Evolutionary conservation across 2,113 vertebrate genomes (phyloP), one percentile per base, ranked within the genome.

Genomic region (Canis aureus): DNA sequence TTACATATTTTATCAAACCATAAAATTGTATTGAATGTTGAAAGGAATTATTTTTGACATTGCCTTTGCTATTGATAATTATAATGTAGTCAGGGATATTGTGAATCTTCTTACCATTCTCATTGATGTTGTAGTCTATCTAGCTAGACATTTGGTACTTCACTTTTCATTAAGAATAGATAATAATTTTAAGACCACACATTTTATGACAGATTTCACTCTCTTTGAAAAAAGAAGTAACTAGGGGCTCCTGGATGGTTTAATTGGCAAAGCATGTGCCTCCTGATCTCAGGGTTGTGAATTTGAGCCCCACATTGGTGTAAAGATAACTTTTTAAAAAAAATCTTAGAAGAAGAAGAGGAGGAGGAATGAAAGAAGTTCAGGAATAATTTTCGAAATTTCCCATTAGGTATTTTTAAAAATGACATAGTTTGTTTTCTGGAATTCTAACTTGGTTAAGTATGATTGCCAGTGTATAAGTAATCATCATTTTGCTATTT

Each of bases 401-500:
- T 89, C 86, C 94, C 94, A 62, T 2, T 59, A 78, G 79, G 78
- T 85, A 93, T 78, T 78, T 79, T 79, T 79, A 29, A 80, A 92
- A 91, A 32, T 13, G 59, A 92, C 1, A 91, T 59, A 10, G 1
- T 97, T 98, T 96, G 66, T 49, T 59, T 38, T 23, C 69, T 74
- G 60, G 38, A 95, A 91, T 96, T 82, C 3, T 91, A n/a, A 91
- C 92, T 95, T 97, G 8, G 7, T 95, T 92, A 78, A n/a, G 93
- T 94, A 67, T 43, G 79, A 96, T 96, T 83, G 73, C 1, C 1
- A 1, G 4, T 64, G 12, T 79, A 69, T 55, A 59, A 59, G 79
- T 49, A 84, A 12, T 92, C 83, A 94, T 55, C 1, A 55, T 93
- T 97, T 97, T 81, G 5, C 11, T 96, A 10, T 64, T 59, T 83